Base-by-base conservation (phyloP, 2,797 vertebrate species). In the Ciconia nigra region DNA sequence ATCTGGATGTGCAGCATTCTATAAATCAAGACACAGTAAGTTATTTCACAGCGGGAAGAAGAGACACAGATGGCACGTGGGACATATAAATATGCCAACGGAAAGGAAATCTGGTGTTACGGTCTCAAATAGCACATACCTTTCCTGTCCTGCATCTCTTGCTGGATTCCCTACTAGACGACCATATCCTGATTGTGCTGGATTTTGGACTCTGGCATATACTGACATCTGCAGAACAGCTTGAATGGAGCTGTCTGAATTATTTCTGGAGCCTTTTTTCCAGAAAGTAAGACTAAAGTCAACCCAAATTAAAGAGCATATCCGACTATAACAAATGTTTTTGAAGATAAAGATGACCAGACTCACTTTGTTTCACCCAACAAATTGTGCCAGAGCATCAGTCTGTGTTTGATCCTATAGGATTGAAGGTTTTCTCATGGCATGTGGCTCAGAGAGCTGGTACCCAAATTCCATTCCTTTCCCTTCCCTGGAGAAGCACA, bases 211-310 rank as follows among this genome's bases (percentile, higher is more conserved):
- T 93, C 67, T 2, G 4, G 42, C 57, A 87, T 49, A 42, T 52
- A 39, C 72, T 95, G 82, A 94, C 95, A 96, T 94, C 87, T 94
- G 93, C 63, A 69, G 78, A 96, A 93, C 88, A 94, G 91, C 86
- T 96, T 95, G 87, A 93, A 61, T 16, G 33, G 39, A 89, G 46
- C 39, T 73, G 71, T 46, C 52, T 73, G 63, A 95, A 95, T 61
- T 86, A 82, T 82, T 96, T 96, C 80, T 96, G 88, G 90, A 93
- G 73, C 39, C 51, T 52, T 92, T 94, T 87, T 90, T 74, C 79
- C 93, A 84, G 87, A 94, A 97, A 87, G 39, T 58, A 93, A 83
- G 67, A 58, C 57, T 83, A 69, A 85, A 73, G 24, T 78, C 0
- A 1, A 76, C 73, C n/a, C 59, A 94, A 93, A 95, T 78, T 72